Percentiles rank a stretch among this genome's conserved stretches.
phyloP scores from a whole-genome alignment of 1,140 invertebrate genomes.

The Eufriesea mexicana region DNA sequence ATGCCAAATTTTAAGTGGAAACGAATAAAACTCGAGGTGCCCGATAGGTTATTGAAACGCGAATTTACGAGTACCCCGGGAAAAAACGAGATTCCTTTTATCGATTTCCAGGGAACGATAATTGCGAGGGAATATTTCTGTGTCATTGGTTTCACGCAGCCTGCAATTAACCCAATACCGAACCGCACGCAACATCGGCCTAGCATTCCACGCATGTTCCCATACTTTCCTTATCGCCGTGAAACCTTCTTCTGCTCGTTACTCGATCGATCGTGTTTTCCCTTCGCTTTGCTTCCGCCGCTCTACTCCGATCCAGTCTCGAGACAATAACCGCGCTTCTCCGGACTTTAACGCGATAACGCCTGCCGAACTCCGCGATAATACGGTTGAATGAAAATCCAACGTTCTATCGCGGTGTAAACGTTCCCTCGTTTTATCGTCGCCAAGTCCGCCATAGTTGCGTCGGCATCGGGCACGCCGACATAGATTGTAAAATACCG shows the following conservation, averaged over 20 bases:
- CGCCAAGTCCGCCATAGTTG: not conserved
- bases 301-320: not conserved
- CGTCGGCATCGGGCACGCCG: not conserved
- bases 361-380: not conserved
- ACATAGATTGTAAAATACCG: conserved; percentile 45
- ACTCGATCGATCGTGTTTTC: not conserved
- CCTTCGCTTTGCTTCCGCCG: not conserved
- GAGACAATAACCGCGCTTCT: not conserved
- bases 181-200: conserved; percentile 36
- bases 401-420: not conserved
- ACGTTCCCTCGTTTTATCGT: conserved; percentile 25
- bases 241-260: not conserved
- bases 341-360: not conserved
- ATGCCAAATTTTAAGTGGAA: not conserved
- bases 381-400: conserved; percentile 31
- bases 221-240: not conserved
- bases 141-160: conserved; percentile 38
- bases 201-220: conserved; percentile 33
- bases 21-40: not conserved
- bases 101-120: conserved; percentile 34
- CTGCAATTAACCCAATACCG: conserved; percentile 43
- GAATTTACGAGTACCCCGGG: not conserved
- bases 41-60: not conserved
- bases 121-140: conserved; percentile 32
- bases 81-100: not conserved